Evolutionary conservation across 2,113 vertebrate genomes (phyloP), one percentile per base, ranked within the genome.

Genomic region (Gambusia holbrooki): DNA sequence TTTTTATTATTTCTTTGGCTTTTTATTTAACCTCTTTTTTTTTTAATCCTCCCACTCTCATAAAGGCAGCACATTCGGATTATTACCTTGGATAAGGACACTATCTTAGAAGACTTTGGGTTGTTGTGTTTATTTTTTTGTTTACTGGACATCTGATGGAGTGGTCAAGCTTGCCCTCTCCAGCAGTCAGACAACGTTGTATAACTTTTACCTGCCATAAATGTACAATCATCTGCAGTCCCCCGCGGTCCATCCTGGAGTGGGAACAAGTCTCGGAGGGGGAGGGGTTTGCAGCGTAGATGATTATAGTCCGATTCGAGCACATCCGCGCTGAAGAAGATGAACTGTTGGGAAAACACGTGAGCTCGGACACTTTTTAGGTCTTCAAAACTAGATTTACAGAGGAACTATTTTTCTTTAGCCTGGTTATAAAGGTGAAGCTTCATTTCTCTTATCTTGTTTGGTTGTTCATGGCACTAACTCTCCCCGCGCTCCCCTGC

Each of bases 1-100:
- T 51, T 45, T 82, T 27, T 27, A 27, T 27, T 27, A 42, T 48
- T 66, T 83, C 82, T 42, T 67, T 67, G 15, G 27, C 37, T 45
- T 45, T 40, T 66, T 89, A 92, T 92, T 87, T 87, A 93, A 85
- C 70, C 82, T 81, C 84, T 83, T 66, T 66, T 54, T 51, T 15
- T 42, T 11, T 2, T 2, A n/a, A 27, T 27, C 13, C 42, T n/a
- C 22, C 9, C 54, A 66, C 66, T 69, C 35, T 72, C 45, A 71
- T 83, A 78, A 83, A 88, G 79, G 37, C n/a, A 19, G 42, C 35
- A 42, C 69, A 84, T 87, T 62, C 86, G 89, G 87, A 87, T 77
- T 74, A 80, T 81, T 72, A 78, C 81, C 35, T 80, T 81, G 76
- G 86, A 82, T 66, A 83, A 88, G 79, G 86, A 92, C 88, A 85